Evolutionary conservation across 1,140 invertebrate genomes (phyloP).

Genomic region (Solenopsis fugax): DNA sequence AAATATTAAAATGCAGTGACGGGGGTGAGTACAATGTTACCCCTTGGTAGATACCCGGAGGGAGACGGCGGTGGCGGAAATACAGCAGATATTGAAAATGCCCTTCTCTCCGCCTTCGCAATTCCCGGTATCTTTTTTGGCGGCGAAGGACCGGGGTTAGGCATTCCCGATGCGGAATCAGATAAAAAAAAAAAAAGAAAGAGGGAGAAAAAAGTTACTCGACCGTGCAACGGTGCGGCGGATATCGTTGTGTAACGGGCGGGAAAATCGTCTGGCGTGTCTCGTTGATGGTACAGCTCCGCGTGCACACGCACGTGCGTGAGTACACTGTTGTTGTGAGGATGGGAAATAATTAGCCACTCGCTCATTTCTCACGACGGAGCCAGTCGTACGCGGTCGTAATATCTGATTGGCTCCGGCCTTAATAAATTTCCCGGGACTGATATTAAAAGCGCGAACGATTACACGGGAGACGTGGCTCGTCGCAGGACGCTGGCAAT

Average conservation of each 20-base stretch:
- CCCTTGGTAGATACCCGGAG: conserved; percentile 69
- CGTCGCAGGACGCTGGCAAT: conserved; percentile 10
- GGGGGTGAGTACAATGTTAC: conserved; percentile 75
- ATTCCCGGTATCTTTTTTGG: conserved; percentile 72
- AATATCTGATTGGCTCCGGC: conserved; percentile 47
- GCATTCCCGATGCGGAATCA: conserved; percentile 50
- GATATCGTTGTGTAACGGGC: conserved; percentile 52
- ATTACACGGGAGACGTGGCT: conserved; percentile 43
- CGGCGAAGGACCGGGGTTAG: conserved; percentile 35
- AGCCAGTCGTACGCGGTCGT: background rate
- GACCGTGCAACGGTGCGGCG: conserved; percentile 22
- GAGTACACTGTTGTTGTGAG: background rate
- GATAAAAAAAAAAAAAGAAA: conserved; percentile 9
- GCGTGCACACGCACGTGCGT: background rate
- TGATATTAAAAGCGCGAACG: conserved; percentile 57
- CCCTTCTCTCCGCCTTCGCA: conserved; percentile 76
- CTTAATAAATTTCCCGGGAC: conserved; percentile 57
- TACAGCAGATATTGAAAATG: conserved; percentile 84
- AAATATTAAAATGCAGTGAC: conserved; percentile 80
- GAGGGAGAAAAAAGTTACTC: background rate
- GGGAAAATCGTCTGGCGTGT: conserved; percentile 46
- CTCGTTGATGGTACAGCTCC: conserved; percentile 49
- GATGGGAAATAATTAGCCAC: conserved; percentile 59
- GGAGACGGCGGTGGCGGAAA: conserved; percentile 80
- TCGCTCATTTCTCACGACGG: conserved; percentile 52